Evolutionary conservation across 2,797 vertebrate genomes (phyloP).

Genomic region (Enteromius paludinosus): DNA sequence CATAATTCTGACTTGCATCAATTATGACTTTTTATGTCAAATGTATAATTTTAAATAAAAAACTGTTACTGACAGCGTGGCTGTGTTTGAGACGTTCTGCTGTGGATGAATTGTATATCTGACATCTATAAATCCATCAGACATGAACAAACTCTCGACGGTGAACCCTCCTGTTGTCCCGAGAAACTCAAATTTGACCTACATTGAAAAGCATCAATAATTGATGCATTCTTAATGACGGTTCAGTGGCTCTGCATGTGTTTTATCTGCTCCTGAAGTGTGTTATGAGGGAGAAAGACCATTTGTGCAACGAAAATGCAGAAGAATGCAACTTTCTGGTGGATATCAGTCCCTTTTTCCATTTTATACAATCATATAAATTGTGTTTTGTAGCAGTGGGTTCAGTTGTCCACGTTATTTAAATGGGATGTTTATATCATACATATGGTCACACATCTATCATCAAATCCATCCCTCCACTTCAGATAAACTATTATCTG

Average conservation of each 20-base stretch:
- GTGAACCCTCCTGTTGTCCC: neutral
- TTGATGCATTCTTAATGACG: neutral
- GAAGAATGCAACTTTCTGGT: neutral
- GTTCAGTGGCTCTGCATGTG: neutral
- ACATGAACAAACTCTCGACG: neutral
- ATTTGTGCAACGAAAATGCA: neutral
- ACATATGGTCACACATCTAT: neutral
- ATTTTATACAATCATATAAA: neutral
- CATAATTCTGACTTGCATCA: neutral
- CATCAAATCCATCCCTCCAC: neutral
- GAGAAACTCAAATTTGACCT: constrained; percentile 1
- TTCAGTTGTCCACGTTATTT: neutral
- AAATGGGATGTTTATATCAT: neutral
- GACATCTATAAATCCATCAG: neutral
- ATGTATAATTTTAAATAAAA: neutral
- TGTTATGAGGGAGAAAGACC: neutral
- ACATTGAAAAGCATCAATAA: constrained; percentile 9
- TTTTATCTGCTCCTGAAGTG: constrained; percentile 2
- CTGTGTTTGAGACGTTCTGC: neutral
- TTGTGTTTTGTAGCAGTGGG: too few relatives aligned
- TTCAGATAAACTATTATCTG: neutral
- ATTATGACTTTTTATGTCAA: neutral
- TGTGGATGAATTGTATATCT: neutral
- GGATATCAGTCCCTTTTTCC: neutral
- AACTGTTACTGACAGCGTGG: neutral